Percentiles rank a stretch among this genome's conserved stretches.
Conservation (phyloP, 1,140 invertebrate genomes). For the Caenorhabditis remanei region DNA sequence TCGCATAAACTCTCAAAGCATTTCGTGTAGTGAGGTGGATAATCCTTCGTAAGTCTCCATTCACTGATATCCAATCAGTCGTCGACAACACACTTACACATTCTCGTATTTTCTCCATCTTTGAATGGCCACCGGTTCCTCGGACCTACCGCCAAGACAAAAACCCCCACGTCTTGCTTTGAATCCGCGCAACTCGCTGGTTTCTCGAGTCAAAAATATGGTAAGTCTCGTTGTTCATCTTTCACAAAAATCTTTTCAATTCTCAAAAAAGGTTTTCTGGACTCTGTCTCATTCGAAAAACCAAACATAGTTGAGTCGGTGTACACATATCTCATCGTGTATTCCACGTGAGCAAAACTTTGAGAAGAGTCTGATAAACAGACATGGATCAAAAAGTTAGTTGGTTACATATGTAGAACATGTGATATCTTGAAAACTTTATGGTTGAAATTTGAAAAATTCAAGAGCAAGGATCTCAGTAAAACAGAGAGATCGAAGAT, state of each 20-base stretch:
- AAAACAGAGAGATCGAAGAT: too few relatives aligned
- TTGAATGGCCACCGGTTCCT: constrained; percentile 7
- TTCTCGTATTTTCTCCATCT: neutral
- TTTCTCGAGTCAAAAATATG: constrained; percentile 2
- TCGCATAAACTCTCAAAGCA: neutral
- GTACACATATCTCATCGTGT: neutral
- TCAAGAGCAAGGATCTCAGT: neutral
- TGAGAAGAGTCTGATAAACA: constrained; percentile 1
- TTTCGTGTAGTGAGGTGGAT: neutral
- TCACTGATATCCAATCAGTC: constrained; percentile 21
- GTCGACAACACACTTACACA: neutral
- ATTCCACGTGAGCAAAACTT: constrained; percentile 41
- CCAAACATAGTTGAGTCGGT: neutral
- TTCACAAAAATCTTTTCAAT: too few relatives aligned
- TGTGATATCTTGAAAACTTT: neutral
- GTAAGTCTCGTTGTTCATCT: neutral
- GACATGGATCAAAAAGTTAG: constrained; percentile 13
- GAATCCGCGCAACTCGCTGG: constrained; percentile 8
- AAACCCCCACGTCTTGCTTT: constrained; percentile 5
- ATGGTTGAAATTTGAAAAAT: neutral
- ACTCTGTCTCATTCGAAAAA: neutral
- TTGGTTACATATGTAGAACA: neutral
- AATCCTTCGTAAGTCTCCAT: neutral
- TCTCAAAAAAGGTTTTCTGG: neutral
- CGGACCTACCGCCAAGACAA: neutral